Conservation (phyloP, 2,888 invertebrate species). For the Platycnemis pennipes region DNA sequence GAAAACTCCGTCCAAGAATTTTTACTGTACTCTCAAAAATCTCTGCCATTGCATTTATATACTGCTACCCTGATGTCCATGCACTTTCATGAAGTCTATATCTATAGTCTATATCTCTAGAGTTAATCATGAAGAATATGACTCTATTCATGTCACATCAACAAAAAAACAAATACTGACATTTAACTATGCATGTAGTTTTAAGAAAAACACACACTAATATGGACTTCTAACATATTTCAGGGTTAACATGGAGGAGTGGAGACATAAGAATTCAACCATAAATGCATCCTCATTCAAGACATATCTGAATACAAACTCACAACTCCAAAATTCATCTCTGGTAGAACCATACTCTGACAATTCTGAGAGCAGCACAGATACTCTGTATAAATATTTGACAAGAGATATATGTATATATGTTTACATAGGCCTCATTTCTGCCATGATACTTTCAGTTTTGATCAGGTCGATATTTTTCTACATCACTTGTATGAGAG, state of each 20-base stretch:
- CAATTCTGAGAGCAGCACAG: neutral
- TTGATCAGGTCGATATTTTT: slow-evolving; percentile 78
- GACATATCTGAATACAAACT: neutral
- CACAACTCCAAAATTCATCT: slow-evolving; percentile 22
- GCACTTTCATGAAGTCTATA: no score
- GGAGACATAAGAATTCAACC: neutral
- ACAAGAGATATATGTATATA: slow-evolving; percentile 72
- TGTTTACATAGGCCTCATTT: slow-evolving; percentile 77
- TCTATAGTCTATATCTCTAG: no score
- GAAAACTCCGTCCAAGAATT: no score
- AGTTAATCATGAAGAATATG: no score
- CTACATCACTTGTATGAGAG: slow-evolving; percentile 77
- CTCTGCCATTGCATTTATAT: no score
- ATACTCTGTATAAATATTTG: neutral
- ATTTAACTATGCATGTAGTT: no score
- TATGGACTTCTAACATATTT: neutral
- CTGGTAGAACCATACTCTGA: neutral
- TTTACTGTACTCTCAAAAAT: no score
- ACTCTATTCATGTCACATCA: no score
- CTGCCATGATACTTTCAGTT: slow-evolving; percentile 77
- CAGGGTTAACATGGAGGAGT: slow-evolving; percentile 21
- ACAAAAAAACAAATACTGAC: no score
- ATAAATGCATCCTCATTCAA: neutral
- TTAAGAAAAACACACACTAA: no score
- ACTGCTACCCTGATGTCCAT: no score